These are phyloP conservation scores for Perizoma affinitatum DNA, from an alignment of 2,888 invertebrate genomes.

Conservation along the genomic window DNA sequence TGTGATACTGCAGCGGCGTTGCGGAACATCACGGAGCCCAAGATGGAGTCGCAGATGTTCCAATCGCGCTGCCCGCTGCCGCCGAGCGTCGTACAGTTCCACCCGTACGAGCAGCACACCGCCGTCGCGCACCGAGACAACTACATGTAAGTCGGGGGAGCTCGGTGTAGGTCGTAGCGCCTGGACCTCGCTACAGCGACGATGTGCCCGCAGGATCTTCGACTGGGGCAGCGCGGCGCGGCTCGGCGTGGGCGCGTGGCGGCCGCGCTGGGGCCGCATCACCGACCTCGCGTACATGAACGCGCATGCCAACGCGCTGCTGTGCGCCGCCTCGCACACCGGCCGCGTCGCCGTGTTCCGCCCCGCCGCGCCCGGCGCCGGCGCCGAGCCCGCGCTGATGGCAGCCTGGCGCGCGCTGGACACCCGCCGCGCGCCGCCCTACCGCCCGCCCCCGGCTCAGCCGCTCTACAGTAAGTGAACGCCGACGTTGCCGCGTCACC, in stretches of 20 bases:
- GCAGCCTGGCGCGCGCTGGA: slow-evolving; percentile 92
- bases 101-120: slow-evolving; percentile 95
- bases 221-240: slow-evolving; percentile 91
- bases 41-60: slow-evolving; percentile 93
- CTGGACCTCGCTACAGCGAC: not conserved
- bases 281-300: slow-evolving; percentile 93
- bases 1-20: slow-evolving; percentile 45
- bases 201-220: slow-evolving; percentile 85
- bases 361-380: slow-evolving; percentile 92
- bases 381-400: slow-evolving; percentile 92
- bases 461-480: slow-evolving; percentile 68
- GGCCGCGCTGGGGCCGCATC: slow-evolving; percentile 85
- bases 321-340: slow-evolving; percentile 90
- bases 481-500: slow-evolving; percentile 87
- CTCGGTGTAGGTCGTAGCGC: too few relatives aligned
- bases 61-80: slow-evolving; percentile 90
- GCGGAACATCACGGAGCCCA: slow-evolving; percentile 73
- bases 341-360: slow-evolving; percentile 90
- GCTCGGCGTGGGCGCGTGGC: slow-evolving; percentile 85
- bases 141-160: slow-evolving; percentile 84
- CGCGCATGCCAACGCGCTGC: slow-evolving; percentile 90
- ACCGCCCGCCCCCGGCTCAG: slow-evolving; percentile 74
- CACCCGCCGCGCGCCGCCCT: slow-evolving; percentile 76
- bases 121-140: slow-evolving; percentile 94
- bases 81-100: slow-evolving; percentile 91